A percentile compares a stretch with the other conserved stretches of the same genome.
Conservation (phyloP, 2,113 vertebrate genomes). For the Tachysurus vachellii region DNA sequence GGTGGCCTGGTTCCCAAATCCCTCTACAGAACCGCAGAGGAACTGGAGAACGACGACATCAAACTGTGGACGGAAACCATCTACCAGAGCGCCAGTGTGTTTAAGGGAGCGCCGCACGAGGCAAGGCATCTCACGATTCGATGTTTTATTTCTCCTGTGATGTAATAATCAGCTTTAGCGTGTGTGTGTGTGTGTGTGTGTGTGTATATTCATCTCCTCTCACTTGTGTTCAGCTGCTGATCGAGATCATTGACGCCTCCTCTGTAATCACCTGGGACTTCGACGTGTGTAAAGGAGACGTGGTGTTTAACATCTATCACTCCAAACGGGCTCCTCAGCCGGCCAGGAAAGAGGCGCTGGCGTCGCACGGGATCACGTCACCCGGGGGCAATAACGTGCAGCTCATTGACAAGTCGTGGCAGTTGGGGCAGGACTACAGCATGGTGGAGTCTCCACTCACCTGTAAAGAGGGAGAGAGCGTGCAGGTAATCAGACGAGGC, state of each 20-base stretch:
- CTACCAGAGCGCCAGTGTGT: conserved; percentile 94
- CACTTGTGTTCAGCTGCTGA: conserved; percentile 75
- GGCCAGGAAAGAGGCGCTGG: conserved; percentile 87
- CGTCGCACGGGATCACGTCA: conserved; percentile 85
- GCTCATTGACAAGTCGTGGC: conserved; percentile 91
- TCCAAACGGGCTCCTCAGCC: conserved; percentile 88
- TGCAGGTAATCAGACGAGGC: conserved; percentile 78
- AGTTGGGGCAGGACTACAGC: conserved; percentile 90
- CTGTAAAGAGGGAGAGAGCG: conserved; percentile 93
- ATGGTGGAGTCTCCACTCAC: conserved; percentile 91
- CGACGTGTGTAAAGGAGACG: conserved; percentile 93
- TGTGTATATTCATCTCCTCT: not conserved
- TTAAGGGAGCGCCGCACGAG: conserved; percentile 83
- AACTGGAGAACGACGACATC: conserved; percentile 90
- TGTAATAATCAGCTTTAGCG: not conserved
- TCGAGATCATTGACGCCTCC: conserved; percentile 92
- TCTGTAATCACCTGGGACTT: conserved; percentile 99
- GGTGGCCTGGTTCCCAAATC: conserved; percentile 95
- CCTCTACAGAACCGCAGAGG: conserved; percentile 91
- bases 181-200: too few species aligned
- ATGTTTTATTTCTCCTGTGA: not conserved
- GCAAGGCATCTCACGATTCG: conserved; percentile 62
- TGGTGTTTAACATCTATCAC: conserved; percentile 96
- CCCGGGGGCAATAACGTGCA: conserved; percentile 92
- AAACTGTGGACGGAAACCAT: conserved; percentile 94